These are phyloP conservation scores for Malurus elegans DNA, from an alignment of 2,113 vertebrate species.

Conservation along the genomic window DNA sequence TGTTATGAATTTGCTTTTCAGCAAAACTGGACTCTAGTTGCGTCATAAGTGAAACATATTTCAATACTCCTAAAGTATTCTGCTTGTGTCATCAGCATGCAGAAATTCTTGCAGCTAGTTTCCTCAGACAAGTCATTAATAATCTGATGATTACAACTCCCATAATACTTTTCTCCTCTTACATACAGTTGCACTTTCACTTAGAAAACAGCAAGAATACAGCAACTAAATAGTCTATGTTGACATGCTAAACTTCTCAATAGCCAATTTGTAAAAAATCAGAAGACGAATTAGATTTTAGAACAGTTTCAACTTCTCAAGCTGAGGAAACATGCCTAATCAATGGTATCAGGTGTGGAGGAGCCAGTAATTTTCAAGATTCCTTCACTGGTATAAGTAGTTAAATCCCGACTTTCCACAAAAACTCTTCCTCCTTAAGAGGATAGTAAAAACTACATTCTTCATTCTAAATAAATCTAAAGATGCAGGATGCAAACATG, in stretches of 20 bases:
- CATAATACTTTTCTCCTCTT: background rate
- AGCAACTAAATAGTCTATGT: background rate
- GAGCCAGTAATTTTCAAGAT: background rate
- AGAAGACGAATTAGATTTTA: background rate
- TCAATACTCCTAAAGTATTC: background rate
- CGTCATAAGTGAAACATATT: background rate
- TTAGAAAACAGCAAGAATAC: background rate
- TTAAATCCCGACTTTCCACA: background rate
- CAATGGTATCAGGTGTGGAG: accelerated
- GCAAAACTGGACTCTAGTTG: background rate
- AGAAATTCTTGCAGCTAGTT: slow-evolving; percentile 15
- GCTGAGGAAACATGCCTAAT: background rate
- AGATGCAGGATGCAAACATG: background rate
- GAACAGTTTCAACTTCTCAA: background rate
- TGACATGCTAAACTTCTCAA: background rate
- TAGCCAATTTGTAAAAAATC: background rate
- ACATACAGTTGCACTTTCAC: background rate
- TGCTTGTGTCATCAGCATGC: background rate
- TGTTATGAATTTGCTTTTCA: background rate
- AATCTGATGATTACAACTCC: background rate
- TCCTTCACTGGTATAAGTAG: background rate
- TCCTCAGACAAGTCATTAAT: background rate
- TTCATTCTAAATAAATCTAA: background rate
- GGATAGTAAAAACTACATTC: background rate
- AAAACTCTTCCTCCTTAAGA: background rate